Conservation (phyloP, 2,113 vertebrate species). For the Sebastes schlegelii region DNA sequence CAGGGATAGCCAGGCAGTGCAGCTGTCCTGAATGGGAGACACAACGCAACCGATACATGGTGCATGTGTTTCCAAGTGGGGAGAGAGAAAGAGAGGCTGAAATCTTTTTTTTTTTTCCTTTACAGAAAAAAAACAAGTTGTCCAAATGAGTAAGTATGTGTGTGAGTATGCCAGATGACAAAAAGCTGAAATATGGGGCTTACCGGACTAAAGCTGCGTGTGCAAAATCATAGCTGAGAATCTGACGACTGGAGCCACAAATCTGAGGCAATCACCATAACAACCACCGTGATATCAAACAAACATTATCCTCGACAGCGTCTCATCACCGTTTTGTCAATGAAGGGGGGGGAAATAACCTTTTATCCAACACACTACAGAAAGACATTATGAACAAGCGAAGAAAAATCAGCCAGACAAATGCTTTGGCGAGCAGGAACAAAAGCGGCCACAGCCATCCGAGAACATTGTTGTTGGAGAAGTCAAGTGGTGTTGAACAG, state of each 20-base stretch:
- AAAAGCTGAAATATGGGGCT: constrained; percentile 47
- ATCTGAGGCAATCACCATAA: constrained; percentile 48
- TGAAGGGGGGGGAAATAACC: not conserved
- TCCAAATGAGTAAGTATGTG: constrained; percentile 35
- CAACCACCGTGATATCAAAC: constrained; percentile 47
- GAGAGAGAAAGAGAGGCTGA: constrained; percentile 5
- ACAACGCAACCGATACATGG: constrained; percentile 69
- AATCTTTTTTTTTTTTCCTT: not conserved
- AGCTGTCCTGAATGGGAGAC: constrained; percentile 82
- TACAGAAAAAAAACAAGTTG: constrained; percentile 26
- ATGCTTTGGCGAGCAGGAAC: constrained; percentile 58
- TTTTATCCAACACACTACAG: not conserved
- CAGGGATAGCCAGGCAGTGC: constrained; percentile 73
- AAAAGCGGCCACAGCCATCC: constrained; percentile 61
- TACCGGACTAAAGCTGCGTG: not conserved
- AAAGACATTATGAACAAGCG: constrained; percentile 6
- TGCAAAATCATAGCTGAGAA: constrained; percentile 43
- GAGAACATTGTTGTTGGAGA: constrained; percentile 74
- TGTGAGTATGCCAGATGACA: constrained; percentile 32
- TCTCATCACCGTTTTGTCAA: constrained; percentile 13
- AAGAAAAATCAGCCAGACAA: constrained; percentile 25
- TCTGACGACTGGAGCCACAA: constrained; percentile 28
- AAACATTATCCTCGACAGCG: constrained; percentile 11
- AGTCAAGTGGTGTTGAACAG: constrained; percentile 79
- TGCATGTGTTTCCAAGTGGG: constrained; percentile 68